A percentile compares a stretch with the other conserved stretches of the same genome.
Evolutionary conservation across 2,888 invertebrate species (phyloP).

Genomic region (Atethmia centrago): DNA sequence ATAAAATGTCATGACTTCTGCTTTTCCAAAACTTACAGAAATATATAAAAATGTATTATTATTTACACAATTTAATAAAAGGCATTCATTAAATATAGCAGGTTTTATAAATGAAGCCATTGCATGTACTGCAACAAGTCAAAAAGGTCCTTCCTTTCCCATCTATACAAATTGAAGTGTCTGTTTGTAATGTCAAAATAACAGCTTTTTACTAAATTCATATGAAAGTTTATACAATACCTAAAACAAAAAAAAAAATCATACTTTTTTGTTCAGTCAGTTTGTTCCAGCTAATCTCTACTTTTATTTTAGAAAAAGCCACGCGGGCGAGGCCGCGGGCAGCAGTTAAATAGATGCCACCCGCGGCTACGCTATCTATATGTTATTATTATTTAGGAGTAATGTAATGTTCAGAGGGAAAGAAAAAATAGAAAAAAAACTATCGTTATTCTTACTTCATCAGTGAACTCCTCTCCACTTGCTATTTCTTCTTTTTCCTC

Average conservation of each 20-base stretch:
- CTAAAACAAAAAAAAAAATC: too few species aligned
- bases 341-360: too few species aligned
- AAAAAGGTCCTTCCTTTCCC: not conserved
- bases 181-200: too few species aligned
- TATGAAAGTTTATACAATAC: too few species aligned
- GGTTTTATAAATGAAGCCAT: not conserved
- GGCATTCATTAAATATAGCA: not conserved
- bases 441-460: conserved; percentile 79
- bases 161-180: too few species aligned
- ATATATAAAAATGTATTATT: not conserved
- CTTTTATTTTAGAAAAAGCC: too few species aligned
- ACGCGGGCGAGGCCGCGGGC: too few species aligned
- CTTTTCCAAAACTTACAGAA: not conserved
- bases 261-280: too few species aligned
- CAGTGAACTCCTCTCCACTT: conserved; percentile 87
- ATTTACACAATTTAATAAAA: not conserved
- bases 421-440: not conserved
- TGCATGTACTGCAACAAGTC: not conserved
- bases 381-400: not conserved
- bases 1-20: not conserved
- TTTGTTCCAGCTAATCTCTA: too few species aligned
- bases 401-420: not conserved
- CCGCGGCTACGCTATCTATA: too few species aligned
- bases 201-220: too few species aligned
- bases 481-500: conserved; percentile 87